Evolutionary conservation across 92 coral and sea anemone genomes (phyloP).

Genomic region (Actinernus sp.): DNA sequence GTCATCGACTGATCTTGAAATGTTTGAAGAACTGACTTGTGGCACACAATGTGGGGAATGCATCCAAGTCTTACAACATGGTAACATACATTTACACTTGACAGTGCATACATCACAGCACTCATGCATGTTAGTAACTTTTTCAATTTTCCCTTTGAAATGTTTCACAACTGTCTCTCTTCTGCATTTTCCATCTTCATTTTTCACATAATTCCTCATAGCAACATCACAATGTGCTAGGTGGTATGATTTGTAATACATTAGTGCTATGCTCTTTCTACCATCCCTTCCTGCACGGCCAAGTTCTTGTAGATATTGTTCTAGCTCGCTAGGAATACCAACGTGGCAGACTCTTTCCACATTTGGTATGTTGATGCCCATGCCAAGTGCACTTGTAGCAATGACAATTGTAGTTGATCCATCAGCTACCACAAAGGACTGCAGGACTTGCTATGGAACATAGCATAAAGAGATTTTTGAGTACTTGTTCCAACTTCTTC

Average conservation of each 20-base stretch:
- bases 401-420: constrained; percentile 36
- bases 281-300: constrained; percentile 68
- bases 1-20: constrained; percentile 15
- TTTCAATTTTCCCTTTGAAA: constrained; percentile 37
- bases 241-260: constrained; percentile 51
- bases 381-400: constrained; percentile 67
- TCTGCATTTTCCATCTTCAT: constrained; percentile 34
- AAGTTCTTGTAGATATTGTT: constrained; percentile 60
- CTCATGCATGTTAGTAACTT: constrained; percentile 20
- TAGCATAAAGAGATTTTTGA: constrained; percentile 35
- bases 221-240: constrained; percentile 54
- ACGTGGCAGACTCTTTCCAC: constrained; percentile 41
- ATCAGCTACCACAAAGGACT: constrained; percentile 6
- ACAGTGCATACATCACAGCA: constrained; percentile 55
- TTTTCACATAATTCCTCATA: constrained; percentile 43
- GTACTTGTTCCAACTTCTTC: constrained; percentile 9
- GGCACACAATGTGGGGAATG: too few species aligned
- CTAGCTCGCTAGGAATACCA: constrained; percentile 56
- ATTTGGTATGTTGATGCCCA: constrained; percentile 66
- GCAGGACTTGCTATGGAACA: constrained; percentile 66
- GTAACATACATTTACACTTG: constrained; percentile 21
- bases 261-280: constrained; percentile 5
- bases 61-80: constrained; percentile 1
- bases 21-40: too few species aligned
- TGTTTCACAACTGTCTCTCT: constrained; percentile 1